phyloP scores from a whole-genome alignment of 2,888 invertebrate genomes.

The Drosophila mercatorum region DNA sequence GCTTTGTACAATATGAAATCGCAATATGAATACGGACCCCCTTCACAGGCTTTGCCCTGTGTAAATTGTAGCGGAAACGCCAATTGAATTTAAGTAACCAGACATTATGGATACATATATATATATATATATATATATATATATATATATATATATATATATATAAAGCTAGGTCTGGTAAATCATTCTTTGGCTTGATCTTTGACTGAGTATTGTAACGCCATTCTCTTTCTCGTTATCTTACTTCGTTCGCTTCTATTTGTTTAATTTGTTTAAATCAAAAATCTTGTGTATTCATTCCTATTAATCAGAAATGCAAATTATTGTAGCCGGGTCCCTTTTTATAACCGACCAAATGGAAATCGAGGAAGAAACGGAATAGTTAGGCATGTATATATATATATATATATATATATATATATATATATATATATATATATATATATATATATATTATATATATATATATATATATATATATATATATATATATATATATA shows the following conservation, averaged over 20 bases:
- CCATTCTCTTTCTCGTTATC: conserved; percentile 28
- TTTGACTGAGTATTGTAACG: conserved; percentile 61
- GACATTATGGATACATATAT: conserved; percentile 32
- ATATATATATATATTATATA: too few relatives aligned
- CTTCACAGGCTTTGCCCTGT: not conserved
- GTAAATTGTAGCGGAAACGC: conserved; percentile 69
- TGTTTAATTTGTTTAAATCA: conserved; percentile 61
- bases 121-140: not conserved
- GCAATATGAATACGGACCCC: conserved; percentile 57
- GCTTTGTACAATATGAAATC: conserved; percentile 67
- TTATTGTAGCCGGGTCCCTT: conserved; percentile 37
- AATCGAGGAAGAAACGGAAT: conserved; percentile 34
- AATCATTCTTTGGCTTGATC: conserved; percentile 52
- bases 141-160: too few relatives aligned
- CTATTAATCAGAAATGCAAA: conserved; percentile 82
- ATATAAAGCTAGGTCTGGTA: conserved; percentile 11
- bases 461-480: too few relatives aligned
- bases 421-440: too few relatives aligned
- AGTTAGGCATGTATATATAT: not conserved
- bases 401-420: too few relatives aligned
- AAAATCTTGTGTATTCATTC: conserved; percentile 73
- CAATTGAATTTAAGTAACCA: conserved; percentile 79
- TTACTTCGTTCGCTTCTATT: conserved; percentile 45
- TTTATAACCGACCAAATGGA: conserved; percentile 24
- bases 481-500: too few relatives aligned